Conservation (phyloP, 2,888 invertebrate species). For the Phania funesta region DNA sequence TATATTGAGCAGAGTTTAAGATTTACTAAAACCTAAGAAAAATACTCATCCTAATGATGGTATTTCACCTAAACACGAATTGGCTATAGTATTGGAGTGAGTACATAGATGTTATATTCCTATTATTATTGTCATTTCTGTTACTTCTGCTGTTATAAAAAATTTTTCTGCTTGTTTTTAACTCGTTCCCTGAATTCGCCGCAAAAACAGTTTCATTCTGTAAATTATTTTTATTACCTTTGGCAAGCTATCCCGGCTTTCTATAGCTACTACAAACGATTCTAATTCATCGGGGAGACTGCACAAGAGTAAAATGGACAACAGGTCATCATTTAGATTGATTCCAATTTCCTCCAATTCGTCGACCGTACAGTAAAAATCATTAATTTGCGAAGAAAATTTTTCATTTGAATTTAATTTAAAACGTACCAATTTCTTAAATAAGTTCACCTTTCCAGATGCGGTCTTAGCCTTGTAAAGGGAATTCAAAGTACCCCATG, state of each 20-base stretch:
- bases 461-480: background rate
- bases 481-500: too few relatives aligned
- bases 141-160: background rate
- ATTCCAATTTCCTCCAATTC: too few relatives aligned
- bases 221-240: conserved; percentile 10
- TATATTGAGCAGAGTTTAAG: too few relatives aligned
- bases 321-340: background rate
- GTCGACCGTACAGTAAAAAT: background rate
- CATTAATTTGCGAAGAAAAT: background rate
- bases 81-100: too few relatives aligned
- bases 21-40: too few relatives aligned
- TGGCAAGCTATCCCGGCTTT: conserved; percentile 28
- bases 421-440: background rate
- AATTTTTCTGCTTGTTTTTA: background rate
- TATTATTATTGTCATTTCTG: background rate
- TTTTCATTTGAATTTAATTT: background rate
- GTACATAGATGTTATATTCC: too few relatives aligned
- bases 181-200: background rate
- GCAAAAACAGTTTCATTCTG: conserved; percentile 9
- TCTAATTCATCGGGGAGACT: conserved; percentile 38
- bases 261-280: conserved; percentile 29
- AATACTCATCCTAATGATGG: too few relatives aligned
- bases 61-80: too few relatives aligned
- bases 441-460: background rate
- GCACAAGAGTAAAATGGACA: too few relatives aligned